Base-by-base conservation (phyloP, 2,797 vertebrate genomes). In the Liparis tanakae region DNA sequence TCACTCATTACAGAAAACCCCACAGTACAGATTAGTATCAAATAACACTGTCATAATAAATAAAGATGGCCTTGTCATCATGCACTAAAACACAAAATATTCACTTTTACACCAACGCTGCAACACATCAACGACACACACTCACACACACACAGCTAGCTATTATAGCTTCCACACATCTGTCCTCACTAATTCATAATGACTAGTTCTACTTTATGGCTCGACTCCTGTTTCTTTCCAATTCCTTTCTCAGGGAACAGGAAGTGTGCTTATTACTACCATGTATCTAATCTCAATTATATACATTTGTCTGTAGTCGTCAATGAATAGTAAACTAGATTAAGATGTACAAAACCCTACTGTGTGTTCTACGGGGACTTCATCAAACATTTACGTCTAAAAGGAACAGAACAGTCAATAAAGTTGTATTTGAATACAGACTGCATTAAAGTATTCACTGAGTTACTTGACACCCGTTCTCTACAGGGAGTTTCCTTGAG, bases 141-240 rank as follows among this genome's bases (percentile, higher is more conserved):
- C 3, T 63, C 25, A 30, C 69, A 69, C 3, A 65, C 25, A 30
- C 69, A 69, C 3, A 65, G 41, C 33, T 75, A 67, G 10, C 58
- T 66, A 30, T 30, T 30, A 30, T 30, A 71, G 8, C 17, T n/a
- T 39, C 20, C 44, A 68, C 58, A 56, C 65, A 65, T 65, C 50
- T 56, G 37, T 68, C 18, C 67, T 69, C 37, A 51, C 46, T 10
- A 46, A 74, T 30, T 75, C 48, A 68, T 78, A 67, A 81, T 67
- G 39, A 83, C 64, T 77, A 76, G 25, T 65, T 83, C 76, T 73
- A 89, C 74, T 76, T 69, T 82, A 90, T 92, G 88, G 89, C 86
- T 90, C 67, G 37, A 46, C 65, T 89, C 85, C 85, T 70, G 50
- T 60, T 85, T 72, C 12, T 56, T 65, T 74, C 65, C 70, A 59